Base-by-base conservation (phyloP, 2,113 vertebrate species). In the Vulpes lagopus region DNA sequence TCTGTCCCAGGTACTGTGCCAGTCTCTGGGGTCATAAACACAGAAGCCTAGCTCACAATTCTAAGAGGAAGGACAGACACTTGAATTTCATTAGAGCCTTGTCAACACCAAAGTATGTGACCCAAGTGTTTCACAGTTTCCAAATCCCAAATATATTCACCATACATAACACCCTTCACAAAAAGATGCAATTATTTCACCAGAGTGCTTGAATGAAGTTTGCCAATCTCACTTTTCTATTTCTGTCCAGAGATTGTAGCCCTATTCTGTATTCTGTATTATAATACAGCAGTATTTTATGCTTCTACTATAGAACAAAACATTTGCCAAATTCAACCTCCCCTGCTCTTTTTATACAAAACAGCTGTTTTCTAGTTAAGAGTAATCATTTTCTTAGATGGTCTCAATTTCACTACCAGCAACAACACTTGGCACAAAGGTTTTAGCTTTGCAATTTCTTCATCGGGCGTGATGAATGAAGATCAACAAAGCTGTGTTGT, bases 131-230 rank as follows among this genome's bases (percentile, higher is more conserved):
- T 90, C 80, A 30, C 20, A 86, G 74, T 81, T 93, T 62, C 62
- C 81, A 81, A 82, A 62, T 82, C 11, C 9, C 79, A 93, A 81
- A 23, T 74, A 53, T 17, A 78, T 8, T 11, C 65, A 93, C 9
- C 22, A 25, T 49, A 79, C 57, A 49, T 43, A 20, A 71, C 88
- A 79, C 78, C 59, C 76, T 83, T 49, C 20, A 79, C 73, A 49
- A 89, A 97, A 94, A 43, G 43, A 83, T 59, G 16, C 32, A 65
- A 55, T 89, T 30, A 38, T 73, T 90, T 90, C 49, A 82, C 25
- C 5, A 15, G 27, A 43, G 32, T 78, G 4, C 43, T 82, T 51
- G 49, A 57, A 80, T 12, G 49, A 76, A 81, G 17, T 38, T 49
- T 59, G 8, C 64, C 88, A 91, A 60, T 62, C 25, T 51, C 16